A percentile compares a stretch with the other conserved stretches of the same genome.
Evolutionary conservation across 2,113 vertebrate genomes (phyloP).

Genomic region (Himantopus leucocephalus): DNA sequence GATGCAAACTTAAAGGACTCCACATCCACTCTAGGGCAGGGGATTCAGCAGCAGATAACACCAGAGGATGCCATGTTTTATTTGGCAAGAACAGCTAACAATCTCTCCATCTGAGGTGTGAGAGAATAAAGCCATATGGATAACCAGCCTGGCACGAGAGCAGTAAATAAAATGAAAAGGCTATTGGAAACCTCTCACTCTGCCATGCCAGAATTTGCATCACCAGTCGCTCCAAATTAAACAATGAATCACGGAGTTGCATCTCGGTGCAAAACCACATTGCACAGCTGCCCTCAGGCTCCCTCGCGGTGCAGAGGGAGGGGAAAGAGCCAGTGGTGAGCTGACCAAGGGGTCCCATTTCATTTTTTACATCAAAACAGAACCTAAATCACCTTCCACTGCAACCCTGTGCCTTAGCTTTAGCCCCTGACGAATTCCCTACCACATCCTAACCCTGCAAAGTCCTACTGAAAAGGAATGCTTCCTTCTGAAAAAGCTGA

Average conservation of each 20-base stretch:
- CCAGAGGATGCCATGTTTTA: not conserved
- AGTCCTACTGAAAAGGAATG: not conserved
- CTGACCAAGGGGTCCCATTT: not conserved
- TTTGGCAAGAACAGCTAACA: not conserved
- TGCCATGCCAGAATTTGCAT: not conserved
- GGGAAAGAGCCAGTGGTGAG: not conserved
- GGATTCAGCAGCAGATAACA: not conserved
- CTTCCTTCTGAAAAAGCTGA: not conserved
- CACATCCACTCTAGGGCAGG: not conserved
- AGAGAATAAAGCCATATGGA: not conserved
- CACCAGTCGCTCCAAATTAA: not conserved
- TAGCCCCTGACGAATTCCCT: not conserved
- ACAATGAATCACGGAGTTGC: rapidly evolving
- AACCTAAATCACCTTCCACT: not conserved
- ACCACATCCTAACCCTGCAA: not conserved
- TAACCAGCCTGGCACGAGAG: not conserved
- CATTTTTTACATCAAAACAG: not conserved
- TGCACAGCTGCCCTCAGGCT: not conserved
- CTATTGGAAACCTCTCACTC: not conserved
- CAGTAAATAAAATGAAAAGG: not conserved
- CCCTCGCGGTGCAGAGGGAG: rapidly evolving
- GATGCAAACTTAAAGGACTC: not conserved
- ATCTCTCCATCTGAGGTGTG: not conserved
- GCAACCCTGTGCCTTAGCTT: not conserved
- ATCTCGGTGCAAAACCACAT: rapidly evolving